Conservation (phyloP, 2,797 vertebrate genomes). For the Lagorchestes hirsutus region DNA sequence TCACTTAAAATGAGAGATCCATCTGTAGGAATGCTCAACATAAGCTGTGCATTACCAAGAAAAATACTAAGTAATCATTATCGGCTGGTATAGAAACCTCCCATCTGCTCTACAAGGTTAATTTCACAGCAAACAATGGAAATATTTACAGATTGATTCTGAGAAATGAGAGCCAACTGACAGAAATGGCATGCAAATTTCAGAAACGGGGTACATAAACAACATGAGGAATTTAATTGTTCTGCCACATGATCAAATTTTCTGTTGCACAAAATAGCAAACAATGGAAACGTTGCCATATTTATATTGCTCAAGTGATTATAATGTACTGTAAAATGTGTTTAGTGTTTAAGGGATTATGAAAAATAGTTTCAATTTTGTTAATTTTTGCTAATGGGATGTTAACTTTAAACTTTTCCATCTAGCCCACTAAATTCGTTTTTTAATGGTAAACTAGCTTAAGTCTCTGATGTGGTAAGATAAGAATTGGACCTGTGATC, state of each 20-base stretch:
- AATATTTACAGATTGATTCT: constrained; percentile 9
- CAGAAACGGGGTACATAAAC: constrained; percentile 14
- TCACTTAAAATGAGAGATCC: constrained; percentile 53
- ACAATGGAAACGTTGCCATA: neutral
- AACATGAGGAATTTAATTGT: constrained; percentile 44
- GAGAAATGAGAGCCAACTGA: constrained; percentile 57
- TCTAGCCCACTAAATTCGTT: neutral
- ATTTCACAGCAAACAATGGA: constrained; percentile 38
- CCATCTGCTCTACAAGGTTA: neutral
- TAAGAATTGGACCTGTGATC: neutral
- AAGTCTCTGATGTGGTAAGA: neutral
- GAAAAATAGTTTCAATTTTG: neutral
- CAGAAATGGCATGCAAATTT: constrained; percentile 1
- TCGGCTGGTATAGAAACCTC: constrained; percentile 33
- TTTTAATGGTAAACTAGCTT: neutral
- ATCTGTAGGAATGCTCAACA: neutral
- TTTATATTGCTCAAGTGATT: neutral
- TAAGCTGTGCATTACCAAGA: neutral
- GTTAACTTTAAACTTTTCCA: neutral
- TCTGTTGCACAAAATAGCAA: constrained; percentile 33
- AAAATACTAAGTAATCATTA: constrained; percentile 23
- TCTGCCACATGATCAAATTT: constrained; percentile 48
- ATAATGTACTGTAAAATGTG: neutral
- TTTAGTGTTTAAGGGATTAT: neutral
- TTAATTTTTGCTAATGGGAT: neutral